These are phyloP conservation scores for Cydia strobilella DNA, from an alignment of 1,140 invertebrate genomes.

Conservation along the genomic window DNA sequence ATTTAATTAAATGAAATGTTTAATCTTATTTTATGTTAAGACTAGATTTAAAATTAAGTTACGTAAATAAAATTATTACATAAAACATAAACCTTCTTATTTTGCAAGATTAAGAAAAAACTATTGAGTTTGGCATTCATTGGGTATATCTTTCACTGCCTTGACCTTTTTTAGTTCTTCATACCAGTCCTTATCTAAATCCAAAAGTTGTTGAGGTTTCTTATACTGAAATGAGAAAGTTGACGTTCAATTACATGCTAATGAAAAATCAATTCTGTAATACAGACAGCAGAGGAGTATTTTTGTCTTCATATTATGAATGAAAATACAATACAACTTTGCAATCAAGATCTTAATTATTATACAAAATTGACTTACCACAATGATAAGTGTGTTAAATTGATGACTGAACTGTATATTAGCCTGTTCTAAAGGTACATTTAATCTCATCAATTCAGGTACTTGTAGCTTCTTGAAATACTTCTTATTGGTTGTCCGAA, in stretches of 20 bases:
- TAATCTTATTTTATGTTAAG: slow-evolving; percentile 1
- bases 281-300: too few relatives aligned
- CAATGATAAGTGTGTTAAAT: slow-evolving; percentile 89
- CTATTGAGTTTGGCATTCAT: slow-evolving; percentile 75
- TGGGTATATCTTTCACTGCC: slow-evolving; percentile 70
- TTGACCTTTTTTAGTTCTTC: slow-evolving; percentile 70
- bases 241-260: background rate
- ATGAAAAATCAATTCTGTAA: too few relatives aligned
- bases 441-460: slow-evolving; percentile 86
- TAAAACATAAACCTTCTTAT: slow-evolving; percentile 24
- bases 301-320: too few relatives aligned
- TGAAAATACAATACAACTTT: too few relatives aligned
- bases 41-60: slow-evolving; percentile 14
- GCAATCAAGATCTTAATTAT: too few relatives aligned
- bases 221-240: slow-evolving; percentile 83
- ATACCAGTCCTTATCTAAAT: slow-evolving; percentile 84
- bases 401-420: slow-evolving; percentile 85
- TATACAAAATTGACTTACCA: slow-evolving; percentile 77
- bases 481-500: slow-evolving; percentile 89
- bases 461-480: slow-evolving; percentile 88
- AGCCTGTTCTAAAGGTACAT: slow-evolving; percentile 82
- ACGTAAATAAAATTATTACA: slow-evolving; percentile 27
- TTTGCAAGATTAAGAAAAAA: background rate
- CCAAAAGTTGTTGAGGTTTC: slow-evolving; percentile 85
- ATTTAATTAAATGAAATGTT: slow-evolving; percentile 3